Evolutionary conservation across 2,113 vertebrate species (phyloP).

Genomic region (Lophius piscatorius): DNA sequence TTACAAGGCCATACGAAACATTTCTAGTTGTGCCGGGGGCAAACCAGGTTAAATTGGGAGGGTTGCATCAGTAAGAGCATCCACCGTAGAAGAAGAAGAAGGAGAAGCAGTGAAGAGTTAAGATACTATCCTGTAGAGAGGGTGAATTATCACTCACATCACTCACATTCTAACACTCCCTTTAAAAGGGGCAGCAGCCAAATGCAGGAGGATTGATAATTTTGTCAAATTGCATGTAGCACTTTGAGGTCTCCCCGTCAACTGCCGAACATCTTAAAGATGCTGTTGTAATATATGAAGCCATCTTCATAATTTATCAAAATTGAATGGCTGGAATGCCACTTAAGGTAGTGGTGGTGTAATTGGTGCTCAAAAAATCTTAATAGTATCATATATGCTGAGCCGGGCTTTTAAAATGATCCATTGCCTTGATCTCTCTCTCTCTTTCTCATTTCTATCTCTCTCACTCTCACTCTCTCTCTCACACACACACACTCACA

Average conservation of each 20-base stretch:
- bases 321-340: slow-evolving; percentile 66
- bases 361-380: slow-evolving; percentile 80
- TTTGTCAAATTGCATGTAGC: slow-evolving; percentile 67
- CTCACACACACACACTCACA: slow-evolving; percentile 3
- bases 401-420: slow-evolving; percentile 89
- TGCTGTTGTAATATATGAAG: slow-evolving; percentile 56
- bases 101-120: slow-evolving; percentile 42
- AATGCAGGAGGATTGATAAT: slow-evolving; percentile 61
- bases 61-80: background rate
- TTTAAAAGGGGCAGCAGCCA: slow-evolving; percentile 51
- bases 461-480: background rate
- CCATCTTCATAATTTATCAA: slow-evolving; percentile 71
- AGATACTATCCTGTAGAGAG: slow-evolving; percentile 37
- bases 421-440: slow-evolving; percentile 77
- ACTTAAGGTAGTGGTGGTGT: slow-evolving; percentile 65
- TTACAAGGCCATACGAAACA: too few species aligned
- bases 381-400: slow-evolving; percentile 87
- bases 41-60: too few species aligned
- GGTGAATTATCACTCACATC: slow-evolving; percentile 27
- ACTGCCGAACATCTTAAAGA: slow-evolving; percentile 56
- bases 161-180: slow-evolving; percentile 37
- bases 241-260: slow-evolving; percentile 56
- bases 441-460: slow-evolving; percentile 35
- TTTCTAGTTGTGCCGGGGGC: too few species aligned
- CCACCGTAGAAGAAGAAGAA: slow-evolving; percentile 7